phyloP scores from a whole-genome alignment of 2,888 invertebrate species.

The Clunio marinus region DNA sequence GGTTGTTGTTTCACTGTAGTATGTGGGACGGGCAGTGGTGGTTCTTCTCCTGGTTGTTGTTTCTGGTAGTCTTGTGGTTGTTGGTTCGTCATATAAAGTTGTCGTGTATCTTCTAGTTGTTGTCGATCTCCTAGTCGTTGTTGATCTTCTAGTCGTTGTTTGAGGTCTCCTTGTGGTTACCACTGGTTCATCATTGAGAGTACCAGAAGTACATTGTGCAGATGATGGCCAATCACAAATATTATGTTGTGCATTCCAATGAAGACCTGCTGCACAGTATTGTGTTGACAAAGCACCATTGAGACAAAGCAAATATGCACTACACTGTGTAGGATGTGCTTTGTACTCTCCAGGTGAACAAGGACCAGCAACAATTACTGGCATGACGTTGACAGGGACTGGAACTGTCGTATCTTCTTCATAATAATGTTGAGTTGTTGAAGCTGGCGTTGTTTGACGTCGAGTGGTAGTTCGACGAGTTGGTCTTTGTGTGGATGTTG shows the following conservation, averaged over 20 bases:
- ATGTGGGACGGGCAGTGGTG: constrained; percentile 42
- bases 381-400: constrained; percentile 52
- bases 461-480: constrained; percentile 44
- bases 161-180: constrained; percentile 40
- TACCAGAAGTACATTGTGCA: constrained; percentile 67
- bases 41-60: constrained; percentile 46
- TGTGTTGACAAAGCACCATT: constrained; percentile 67
- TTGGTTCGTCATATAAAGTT: constrained; percentile 45
- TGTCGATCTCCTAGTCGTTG: constrained; percentile 40
- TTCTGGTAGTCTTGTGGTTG: constrained; percentile 43
- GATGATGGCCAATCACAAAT: constrained; percentile 78
- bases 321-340: constrained; percentile 66
- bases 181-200: no score
- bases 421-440: constrained; percentile 41
- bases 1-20: no score
- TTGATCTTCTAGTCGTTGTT: constrained; percentile 47
- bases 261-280: constrained; percentile 72
- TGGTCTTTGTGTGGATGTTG: constrained; percentile 42
- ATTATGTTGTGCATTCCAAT: constrained; percentile 66
- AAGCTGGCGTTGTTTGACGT: constrained; percentile 42
- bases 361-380: constrained; percentile 46
- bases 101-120: constrained; percentile 46
- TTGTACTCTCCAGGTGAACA: constrained; percentile 54
- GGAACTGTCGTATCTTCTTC: constrained; percentile 48
- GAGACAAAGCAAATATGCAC: constrained; percentile 71